A percentile compares a stretch with the other conserved stretches of the same genome.
These are phyloP conservation scores for Pachyuromys duprasi DNA, from an alignment of 2,797 vertebrate genomes.

Conservation along the genomic window DNA sequence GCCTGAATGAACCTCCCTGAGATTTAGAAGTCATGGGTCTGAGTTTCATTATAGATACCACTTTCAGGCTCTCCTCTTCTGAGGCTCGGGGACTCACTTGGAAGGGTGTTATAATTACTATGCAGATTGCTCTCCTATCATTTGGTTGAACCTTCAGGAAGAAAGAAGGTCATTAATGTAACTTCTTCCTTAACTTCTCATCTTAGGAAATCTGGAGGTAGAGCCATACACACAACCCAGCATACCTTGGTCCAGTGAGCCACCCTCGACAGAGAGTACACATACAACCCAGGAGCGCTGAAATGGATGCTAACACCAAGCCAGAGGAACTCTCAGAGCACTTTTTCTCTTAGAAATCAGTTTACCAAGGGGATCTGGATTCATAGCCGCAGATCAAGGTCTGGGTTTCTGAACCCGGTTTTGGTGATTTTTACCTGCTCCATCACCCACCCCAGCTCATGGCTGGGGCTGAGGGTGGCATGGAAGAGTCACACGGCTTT, in stretches of 20 bases:
- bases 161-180: conserved; percentile 68
- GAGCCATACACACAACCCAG: conserved; percentile 21
- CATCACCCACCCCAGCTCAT: not conserved
- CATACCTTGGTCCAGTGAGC: not conserved
- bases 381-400: not conserved
- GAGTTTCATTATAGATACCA: conserved; percentile 71
- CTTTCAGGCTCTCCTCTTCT: conserved; percentile 2
- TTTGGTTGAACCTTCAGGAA: conserved; percentile 72
- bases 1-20: conserved; percentile 38
- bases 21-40: conserved; percentile 49
- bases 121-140: conserved; percentile 74
- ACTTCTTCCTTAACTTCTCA: conserved; percentile 68
- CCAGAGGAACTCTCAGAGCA: conserved; percentile 48
- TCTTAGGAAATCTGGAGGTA: conserved; percentile 40
- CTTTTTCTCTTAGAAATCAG: conserved; percentile 18
- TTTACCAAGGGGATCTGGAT: not conserved
- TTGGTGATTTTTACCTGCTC: not conserved
- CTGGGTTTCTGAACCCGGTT: not conserved
- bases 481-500: not conserved
- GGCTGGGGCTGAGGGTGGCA: not conserved
- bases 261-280: not conserved
- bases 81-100: conserved; percentile 9
- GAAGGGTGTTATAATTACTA: conserved; percentile 60
- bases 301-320: not conserved
- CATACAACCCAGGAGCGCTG: not conserved